Evolutionary conservation across 2,888 invertebrate species (phyloP), one percentile per base, ranked within the genome.

Genomic region (Iphiclides podalirius): DNA sequence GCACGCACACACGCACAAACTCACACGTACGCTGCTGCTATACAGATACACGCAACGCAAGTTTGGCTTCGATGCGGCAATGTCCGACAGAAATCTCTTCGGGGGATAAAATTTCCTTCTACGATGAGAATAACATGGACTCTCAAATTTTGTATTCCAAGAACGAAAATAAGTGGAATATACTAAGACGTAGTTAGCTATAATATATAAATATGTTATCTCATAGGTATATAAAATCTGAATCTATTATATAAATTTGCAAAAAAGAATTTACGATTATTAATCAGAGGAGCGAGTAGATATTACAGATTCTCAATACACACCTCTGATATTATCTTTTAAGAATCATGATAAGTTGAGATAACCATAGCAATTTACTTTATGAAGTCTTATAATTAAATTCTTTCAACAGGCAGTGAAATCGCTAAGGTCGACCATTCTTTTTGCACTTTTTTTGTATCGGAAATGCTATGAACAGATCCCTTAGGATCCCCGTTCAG

Each of bases 51-150:
- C 65, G 67, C 55, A 52, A 55, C 47, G 56, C 46, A 48, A 46
- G 36, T 31, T 43, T 58, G 50, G 55, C 59, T 57, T 60, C 58
- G 58, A 60, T 65, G 72, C 71, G 69, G 75, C 75, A 75, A 72
- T 75, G 79, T 75, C 83, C 81, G 72, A 85, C 75, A 76, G 72
- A 80, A 75, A 76, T 80, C 83, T 79, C 83, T 63, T 72, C 83
- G 78, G 83, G 81, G 81, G 75, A 85, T 85, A 83, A 77, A 66
- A 79, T 83, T 83, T 82, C 79, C 79, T 77, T 70, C 60, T 55
- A 61, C 63, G 68, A 75, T 67, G 73, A 79, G 79, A 75, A 70
- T 73, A 67, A 52, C 69, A 60, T 77, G 84, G 83, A 79, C 67
- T 33, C 23, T 1, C 13, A 13, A 14, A 35, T 12, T 8, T 8